Evolutionary conservation across 2,113 vertebrate species (phyloP), one percentile per base, ranked within the genome.

Genomic region (Oncorhynchus masou): DNA sequence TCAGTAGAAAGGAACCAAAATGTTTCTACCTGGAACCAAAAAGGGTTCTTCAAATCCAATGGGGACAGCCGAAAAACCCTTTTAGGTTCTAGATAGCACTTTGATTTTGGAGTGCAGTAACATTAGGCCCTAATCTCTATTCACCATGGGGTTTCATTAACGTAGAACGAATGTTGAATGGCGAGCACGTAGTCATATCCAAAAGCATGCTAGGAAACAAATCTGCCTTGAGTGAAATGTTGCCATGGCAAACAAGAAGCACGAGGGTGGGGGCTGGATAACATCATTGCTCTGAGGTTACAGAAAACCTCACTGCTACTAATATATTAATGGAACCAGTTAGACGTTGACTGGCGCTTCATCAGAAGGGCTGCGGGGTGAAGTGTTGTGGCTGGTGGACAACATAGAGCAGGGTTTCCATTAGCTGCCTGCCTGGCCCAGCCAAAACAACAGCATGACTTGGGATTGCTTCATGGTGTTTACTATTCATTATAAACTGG

Each of bases 191-290:
- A 66, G 24, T 49, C 24, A 60, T 66, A 31, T 25, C 45, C 4
- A 13, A 66, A 54, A 19, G 73, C 68, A 75, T 79, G 27, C 31
- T 74, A 57, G 77, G 25, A 74, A 74, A 49, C 45, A n/a, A 34
- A 70, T 51, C 22, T 65, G 68, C 65, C 75, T 49, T 77, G 39
- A 49, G 48, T 71, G 34, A 48, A 49, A 22, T 45, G 34, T 71
- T 51, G 24, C 74, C 66, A 59, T 76, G 57, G 75, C 54, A 64
- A 60, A 64, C 51, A 22, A 48, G 49, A 34, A 45, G 25, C 19
- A 39, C 2, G 2, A 20, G 51, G 68, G 65, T 31, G 65, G 45
- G 45, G 74, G 34, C 20, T 22, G 25, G 74, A 29, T 48, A 68
- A 51, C 45, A 29, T 22, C 49, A n/a, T 54, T 31, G 64, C 65